Evolutionary conservation across 92 coral and sea anemone genomes (phyloP).

Genomic region (Siderastrea siderea): DNA sequence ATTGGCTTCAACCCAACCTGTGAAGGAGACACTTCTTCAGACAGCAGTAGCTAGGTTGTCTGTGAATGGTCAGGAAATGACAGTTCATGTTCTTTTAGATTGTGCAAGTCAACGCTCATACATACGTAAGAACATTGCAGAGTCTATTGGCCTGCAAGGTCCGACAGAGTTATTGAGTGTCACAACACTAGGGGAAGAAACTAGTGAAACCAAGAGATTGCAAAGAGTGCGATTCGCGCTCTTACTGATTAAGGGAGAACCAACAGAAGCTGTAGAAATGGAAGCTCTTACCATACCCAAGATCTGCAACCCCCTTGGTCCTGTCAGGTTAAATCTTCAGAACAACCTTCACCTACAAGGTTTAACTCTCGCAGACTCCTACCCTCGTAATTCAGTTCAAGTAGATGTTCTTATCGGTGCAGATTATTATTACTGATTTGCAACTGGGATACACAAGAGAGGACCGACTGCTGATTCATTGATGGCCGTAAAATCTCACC

Average conservation of each 20-base stretch:
- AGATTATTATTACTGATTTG: too few species aligned
- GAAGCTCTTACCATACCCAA: too few species aligned
- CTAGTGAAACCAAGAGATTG: too few species aligned
- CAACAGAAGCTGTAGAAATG: background rate
- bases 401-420: background rate
- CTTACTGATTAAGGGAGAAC: slow-evolving; percentile 6
- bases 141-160: too few species aligned
- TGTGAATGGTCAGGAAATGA: slow-evolving; percentile 9
- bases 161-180: too few species aligned
- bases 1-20: too few species aligned
- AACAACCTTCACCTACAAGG: slow-evolving; percentile 38
- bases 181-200: too few species aligned
- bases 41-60: slow-evolving; percentile 31
- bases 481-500: slow-evolving; percentile 34
- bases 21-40: too few species aligned
- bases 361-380: slow-evolving; percentile 55
- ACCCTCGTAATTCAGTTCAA: slow-evolving; percentile 36
- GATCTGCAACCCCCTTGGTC: too few species aligned
- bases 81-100: background rate
- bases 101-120: too few species aligned
- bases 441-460: too few species aligned
- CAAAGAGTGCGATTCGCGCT: background rate
- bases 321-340: slow-evolving; percentile 25
- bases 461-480: background rate
- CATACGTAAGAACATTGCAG: too few species aligned